Evolutionary conservation across 64 coral and sea anemone genomes (phyloP).

Genomic region (Dendrophyllia cribrosa): DNA sequence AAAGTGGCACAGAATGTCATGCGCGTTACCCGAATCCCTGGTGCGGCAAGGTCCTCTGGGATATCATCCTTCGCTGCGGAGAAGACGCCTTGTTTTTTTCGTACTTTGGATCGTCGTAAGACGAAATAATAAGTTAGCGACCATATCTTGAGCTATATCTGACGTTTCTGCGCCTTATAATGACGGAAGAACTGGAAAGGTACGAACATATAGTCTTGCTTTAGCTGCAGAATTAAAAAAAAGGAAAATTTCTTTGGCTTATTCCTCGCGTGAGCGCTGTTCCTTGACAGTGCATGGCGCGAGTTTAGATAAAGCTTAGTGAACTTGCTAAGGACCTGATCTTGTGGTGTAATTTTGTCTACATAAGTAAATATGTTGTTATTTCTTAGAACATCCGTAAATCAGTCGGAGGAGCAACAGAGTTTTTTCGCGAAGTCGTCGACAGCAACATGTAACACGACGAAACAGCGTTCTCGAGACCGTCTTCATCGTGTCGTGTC

Average conservation of each 20-base stretch:
- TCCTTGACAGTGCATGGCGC: neutral
- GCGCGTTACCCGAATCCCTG: too few species aligned
- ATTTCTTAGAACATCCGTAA: neutral
- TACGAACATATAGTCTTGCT: neutral
- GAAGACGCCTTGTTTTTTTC: conserved; percentile 60
- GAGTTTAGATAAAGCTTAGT: too few species aligned
- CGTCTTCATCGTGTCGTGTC: conserved; percentile 12
- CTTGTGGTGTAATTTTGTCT: neutral
- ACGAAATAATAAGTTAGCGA: neutral
- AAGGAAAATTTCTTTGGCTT: neutral
- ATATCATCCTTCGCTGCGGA: neutral
- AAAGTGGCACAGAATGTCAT: too few species aligned
- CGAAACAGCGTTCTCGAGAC: neutral
- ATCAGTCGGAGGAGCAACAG: neutral
- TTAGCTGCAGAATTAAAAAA: neutral
- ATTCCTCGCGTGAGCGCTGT: neutral
- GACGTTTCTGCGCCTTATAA: neutral
- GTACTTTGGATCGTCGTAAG: neutral
- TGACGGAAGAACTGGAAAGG: conserved; percentile 20
- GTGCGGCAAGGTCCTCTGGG: neutral
- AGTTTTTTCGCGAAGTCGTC: neutral
- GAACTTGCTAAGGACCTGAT: neutral
- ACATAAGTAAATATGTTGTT: neutral
- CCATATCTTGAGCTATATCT: neutral
- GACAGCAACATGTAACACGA: neutral